phyloP scores from a whole-genome alignment of 2,888 invertebrate genomes.

The Listrodromus nycthemerus region DNA sequence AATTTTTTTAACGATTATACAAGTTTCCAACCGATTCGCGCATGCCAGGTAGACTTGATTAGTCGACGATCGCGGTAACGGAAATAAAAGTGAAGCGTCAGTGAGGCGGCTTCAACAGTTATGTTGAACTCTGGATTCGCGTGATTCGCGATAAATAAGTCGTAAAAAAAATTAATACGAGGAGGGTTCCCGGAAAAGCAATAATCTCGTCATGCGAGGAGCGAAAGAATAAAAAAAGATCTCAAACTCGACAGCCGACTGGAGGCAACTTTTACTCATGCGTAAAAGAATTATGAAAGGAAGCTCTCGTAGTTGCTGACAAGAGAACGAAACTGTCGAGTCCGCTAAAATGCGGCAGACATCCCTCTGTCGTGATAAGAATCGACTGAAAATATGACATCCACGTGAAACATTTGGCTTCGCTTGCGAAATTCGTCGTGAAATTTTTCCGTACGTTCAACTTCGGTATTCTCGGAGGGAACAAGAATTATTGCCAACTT shows the following conservation, averaged over 20 bases:
- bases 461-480: conserved; percentile 56
- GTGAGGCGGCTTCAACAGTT: too few species aligned
- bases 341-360: conserved; percentile 53
- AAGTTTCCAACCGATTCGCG: too few species aligned
- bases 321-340: conserved; percentile 51
- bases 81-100: too few species aligned
- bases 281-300: conserved; percentile 23
- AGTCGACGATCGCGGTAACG: too few species aligned
- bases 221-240: background rate
- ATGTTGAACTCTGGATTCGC: too few species aligned
- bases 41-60: too few species aligned
- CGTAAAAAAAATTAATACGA: background rate
- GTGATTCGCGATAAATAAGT: conserved; percentile 8
- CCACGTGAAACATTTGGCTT: conserved; percentile 45
- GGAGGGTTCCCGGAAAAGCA: background rate
- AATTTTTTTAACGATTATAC: too few species aligned
- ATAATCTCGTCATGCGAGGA: conserved; percentile 19
- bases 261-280: conserved; percentile 27
- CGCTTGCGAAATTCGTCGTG: conserved; percentile 50
- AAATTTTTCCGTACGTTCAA: conserved; percentile 53
- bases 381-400: conserved; percentile 34
- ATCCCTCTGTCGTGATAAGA: background rate
- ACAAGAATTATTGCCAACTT: conserved; percentile 50
- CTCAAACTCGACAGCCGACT: conserved; percentile 11
- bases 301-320: conserved; percentile 32